phyloP scores from a whole-genome alignment of 2,113 vertebrate genomes.

The Megaceryle maxima region DNA sequence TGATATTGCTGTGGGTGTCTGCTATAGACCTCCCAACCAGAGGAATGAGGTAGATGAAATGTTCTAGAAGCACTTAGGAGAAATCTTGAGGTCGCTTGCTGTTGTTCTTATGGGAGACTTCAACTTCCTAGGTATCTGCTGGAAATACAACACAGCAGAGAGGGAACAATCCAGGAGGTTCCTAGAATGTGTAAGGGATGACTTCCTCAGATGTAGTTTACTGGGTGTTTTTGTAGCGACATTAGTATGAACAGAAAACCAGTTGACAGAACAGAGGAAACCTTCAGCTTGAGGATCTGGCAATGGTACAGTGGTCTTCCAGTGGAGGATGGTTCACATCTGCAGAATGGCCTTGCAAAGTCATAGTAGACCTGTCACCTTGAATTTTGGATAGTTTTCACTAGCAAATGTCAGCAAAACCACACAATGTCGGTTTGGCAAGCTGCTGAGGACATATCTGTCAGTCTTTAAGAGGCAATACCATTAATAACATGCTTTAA shows the following conservation, averaged over 20 bases:
- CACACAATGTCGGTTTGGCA: rapidly evolving
- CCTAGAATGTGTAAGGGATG: too few species aligned
- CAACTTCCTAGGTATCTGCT: too few species aligned
- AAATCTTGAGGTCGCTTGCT: too few species aligned
- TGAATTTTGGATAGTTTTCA: neutral
- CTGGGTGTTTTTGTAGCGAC: neutral
- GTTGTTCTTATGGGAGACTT: too few species aligned
- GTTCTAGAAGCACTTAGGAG: too few species aligned
- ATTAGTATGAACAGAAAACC: neutral
- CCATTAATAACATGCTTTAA: neutral
- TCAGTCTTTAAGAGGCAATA: neutral
- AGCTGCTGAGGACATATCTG: neutral
- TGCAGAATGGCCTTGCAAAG: neutral
- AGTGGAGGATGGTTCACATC: neutral
- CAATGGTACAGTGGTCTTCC: neutral
- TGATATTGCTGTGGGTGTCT: too few species aligned
- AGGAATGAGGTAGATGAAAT: too few species aligned
- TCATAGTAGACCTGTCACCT: neutral
- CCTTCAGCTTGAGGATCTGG: neutral
- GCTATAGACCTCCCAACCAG: too few species aligned
- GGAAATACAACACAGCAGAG: too few species aligned
- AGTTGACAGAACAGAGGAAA: neutral
- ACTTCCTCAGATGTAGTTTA: neutral
- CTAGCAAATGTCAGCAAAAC: neutral
- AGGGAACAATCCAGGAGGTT: too few species aligned